Evolutionary conservation across 2,797 vertebrate genomes (phyloP).

Genomic region (Sebastes itinus): DNA sequence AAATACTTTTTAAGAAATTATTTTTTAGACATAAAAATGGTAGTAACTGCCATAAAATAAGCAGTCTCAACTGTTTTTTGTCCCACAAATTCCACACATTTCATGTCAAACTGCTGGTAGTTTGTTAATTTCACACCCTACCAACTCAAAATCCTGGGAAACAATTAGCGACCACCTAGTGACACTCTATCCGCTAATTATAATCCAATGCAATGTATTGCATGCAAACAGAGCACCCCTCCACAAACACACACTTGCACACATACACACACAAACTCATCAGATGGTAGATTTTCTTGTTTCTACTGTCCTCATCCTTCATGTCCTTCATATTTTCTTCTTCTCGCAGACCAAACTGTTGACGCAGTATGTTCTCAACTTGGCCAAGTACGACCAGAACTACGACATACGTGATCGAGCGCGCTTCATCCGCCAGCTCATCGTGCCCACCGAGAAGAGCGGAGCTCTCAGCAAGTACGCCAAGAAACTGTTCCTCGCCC

Average conservation of each 20-base stretch:
- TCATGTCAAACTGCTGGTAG: background rate
- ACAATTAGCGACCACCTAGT: too few relatives aligned
- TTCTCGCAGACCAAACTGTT: conserved; percentile 91
- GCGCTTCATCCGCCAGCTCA: conserved; percentile 97
- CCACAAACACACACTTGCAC: background rate
- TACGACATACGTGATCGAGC: conserved; percentile 97
- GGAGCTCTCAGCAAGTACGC: conserved; percentile 96
- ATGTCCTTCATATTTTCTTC: background rate
- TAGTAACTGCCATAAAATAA: background rate
- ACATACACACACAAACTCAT: background rate
- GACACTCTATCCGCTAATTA: too few relatives aligned
- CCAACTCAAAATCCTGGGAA: too few relatives aligned
- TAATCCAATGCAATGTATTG: too few relatives aligned
- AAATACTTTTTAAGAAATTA: background rate
- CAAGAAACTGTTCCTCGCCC: conserved; percentile 97
- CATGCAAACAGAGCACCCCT: background rate
- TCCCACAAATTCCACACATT: background rate
- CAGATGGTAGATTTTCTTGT: background rate
- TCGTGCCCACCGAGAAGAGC: conserved; percentile 94
- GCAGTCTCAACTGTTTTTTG: background rate
- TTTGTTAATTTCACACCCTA: too few relatives aligned
- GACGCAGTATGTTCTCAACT: conserved; percentile 96
- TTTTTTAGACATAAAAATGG: too few relatives aligned
- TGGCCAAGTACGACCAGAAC: conserved; percentile 99
- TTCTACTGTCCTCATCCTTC: background rate